Base-by-base conservation (phyloP, 1,140 invertebrate species). In the Gonioctena quinquepunctata region DNA sequence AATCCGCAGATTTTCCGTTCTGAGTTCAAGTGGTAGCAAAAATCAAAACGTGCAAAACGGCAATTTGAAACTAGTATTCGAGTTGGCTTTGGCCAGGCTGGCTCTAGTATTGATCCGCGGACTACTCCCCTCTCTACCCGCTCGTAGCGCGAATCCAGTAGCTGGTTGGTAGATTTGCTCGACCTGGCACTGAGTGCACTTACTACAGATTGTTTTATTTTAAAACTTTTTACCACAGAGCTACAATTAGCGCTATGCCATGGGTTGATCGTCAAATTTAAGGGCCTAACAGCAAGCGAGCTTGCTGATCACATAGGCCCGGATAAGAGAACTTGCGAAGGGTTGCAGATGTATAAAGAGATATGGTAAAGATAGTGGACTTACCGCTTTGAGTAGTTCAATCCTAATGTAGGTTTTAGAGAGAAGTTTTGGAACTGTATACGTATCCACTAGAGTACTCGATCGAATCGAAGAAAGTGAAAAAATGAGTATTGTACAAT, bases 401-500 rank as follows among this genome's bases (percentile, higher is more conserved):
- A 74, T 74, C 72, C 70, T 67, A 70, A 76, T 74, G 67, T n/a
- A n/a, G n/a, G n/a, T n/a, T n/a, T n/a, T 52, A 64, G 57, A 72
- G 49, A 69, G 52, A 65, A 70, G 67, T 63, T 66, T 63, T 68
- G 65, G 63, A 71, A 72, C 68, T 71, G 70, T 64, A 69, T 63
- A 63, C 22, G 19, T 63, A 54, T 66, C 63, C 63, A 49, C 63
- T 66, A 54, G 19, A 22, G 18, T 56, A 33, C n/a, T 23, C 6
- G 63, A 66, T 56, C 27, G 25, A 65, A 66, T 56, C 27, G 25
- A 65, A 69, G 68, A 62, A 70, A 71, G 70, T 70, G 73, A 71
- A 71, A 76, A 70, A 66, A 74, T 77, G 72, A 76, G 70, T 76
- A 76, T 76, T 70, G 66, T 74, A 74, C 68, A 70, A 68, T 75